Evolutionary conservation across 2,797 vertebrate genomes (phyloP).

Genomic region (Alcedo quadribrachys): DNA sequence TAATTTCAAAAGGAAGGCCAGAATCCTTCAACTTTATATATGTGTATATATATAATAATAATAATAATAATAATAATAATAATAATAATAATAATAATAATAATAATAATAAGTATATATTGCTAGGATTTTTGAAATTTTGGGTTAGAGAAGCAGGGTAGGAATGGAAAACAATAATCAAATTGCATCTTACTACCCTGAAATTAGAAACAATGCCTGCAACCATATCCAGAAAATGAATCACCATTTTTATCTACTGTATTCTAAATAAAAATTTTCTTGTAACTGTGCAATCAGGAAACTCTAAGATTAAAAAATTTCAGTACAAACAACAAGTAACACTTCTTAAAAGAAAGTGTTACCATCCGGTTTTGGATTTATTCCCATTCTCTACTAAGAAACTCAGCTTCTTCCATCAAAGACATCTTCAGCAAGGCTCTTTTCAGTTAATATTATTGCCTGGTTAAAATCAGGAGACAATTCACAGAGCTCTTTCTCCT

Average conservation of each 20-base stretch:
- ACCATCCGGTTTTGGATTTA: neutral
- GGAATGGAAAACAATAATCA: neutral
- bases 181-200: neutral
- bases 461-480: neutral
- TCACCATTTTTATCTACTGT: neutral
- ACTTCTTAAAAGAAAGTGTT: neutral
- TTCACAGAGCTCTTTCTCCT: neutral
- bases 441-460: neutral
- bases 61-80: too few relatives aligned
- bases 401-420: neutral
- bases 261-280: neutral
- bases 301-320: neutral
- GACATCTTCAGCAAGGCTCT: neutral
- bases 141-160: neutral
- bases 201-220: neutral
- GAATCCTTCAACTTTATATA: neutral
- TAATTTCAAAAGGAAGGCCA: neutral
- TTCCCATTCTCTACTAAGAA: neutral
- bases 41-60: too few relatives aligned
- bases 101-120: too few relatives aligned
- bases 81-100: too few relatives aligned
- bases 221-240: neutral
- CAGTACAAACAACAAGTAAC: neutral
- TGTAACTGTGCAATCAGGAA: neutral
- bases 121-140: neutral